Percentiles rank a stretch among this genome's conserved stretches.
These are phyloP conservation scores for Helostoma temminkii DNA, from an alignment of 2,797 vertebrate genomes.

Conservation along the genomic window DNA sequence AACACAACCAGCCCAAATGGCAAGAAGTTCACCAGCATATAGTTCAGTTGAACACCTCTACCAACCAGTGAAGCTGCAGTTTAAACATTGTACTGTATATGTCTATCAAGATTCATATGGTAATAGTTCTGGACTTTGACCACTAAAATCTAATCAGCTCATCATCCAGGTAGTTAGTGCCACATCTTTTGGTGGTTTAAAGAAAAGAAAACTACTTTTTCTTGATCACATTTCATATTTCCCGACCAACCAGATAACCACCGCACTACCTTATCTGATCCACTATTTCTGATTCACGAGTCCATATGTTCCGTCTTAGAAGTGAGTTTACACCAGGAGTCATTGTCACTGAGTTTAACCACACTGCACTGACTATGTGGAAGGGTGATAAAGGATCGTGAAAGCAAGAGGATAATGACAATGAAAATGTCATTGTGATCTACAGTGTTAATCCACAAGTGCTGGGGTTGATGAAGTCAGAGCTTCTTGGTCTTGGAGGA, in stretches of 20 bases:
- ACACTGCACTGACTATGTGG: neutral
- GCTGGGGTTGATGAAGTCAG: neutral
- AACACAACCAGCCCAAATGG: neutral
- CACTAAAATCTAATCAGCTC: no score
- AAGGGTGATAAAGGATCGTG: constrained; percentile 12
- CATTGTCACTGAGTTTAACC: constrained; percentile 5
- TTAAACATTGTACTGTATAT: no score
- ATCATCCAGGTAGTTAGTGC: no score
- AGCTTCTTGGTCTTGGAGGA: neutral
- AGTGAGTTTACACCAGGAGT: constrained; percentile 8
- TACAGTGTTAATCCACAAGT: constrained; percentile 8
- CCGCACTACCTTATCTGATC: constrained; percentile 17
- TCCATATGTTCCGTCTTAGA: constrained; percentile 1
- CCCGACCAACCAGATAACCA: neutral
- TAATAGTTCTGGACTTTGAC: no score
- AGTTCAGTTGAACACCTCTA: no score
- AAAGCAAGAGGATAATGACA: constrained; percentile 4
- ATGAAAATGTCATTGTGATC: constrained; percentile 16
- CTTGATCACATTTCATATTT: constrained; percentile 8
- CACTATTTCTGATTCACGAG: neutral
- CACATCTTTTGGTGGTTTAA: no score
- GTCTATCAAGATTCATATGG: no score
- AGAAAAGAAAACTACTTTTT: no score
- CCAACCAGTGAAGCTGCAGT: no score
- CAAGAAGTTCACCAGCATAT: neutral